Percentiles rank a stretch among this genome's conserved stretches.
Conservation (phyloP, 2,888 invertebrate species). For the Epinotia ramella region DNA sequence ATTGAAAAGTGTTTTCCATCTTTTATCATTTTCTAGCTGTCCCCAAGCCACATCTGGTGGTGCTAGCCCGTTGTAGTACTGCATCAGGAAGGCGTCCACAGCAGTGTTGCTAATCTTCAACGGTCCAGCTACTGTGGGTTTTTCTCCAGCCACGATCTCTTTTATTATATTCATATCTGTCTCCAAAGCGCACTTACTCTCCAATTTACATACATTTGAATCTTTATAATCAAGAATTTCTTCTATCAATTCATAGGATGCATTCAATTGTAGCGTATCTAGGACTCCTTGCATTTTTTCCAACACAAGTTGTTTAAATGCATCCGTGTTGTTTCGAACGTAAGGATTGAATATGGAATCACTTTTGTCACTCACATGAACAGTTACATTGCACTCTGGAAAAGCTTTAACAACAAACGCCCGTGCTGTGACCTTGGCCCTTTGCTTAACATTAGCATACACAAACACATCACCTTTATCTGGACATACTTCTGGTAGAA, state of each 20-base stretch:
- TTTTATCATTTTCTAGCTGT: slow-evolving; percentile 51
- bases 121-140: slow-evolving; percentile 70
- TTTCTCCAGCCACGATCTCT: slow-evolving; percentile 57
- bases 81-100: slow-evolving; percentile 75
- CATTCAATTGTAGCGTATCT: slow-evolving; percentile 60
- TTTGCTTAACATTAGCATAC: slow-evolving; percentile 71
- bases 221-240: slow-evolving; percentile 68
- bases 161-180: slow-evolving; percentile 61
- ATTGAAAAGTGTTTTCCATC: slow-evolving; percentile 64
- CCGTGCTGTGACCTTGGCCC: slow-evolving; percentile 69
- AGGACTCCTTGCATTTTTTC: slow-evolving; percentile 64
- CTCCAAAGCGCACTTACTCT: slow-evolving; percentile 65
- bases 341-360: slow-evolving; percentile 72
- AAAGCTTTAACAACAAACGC: slow-evolving; percentile 70
- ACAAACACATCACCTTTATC: slow-evolving; percentile 64
- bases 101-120: slow-evolving; percentile 73
- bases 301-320: slow-evolving; percentile 60
- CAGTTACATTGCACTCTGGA: slow-evolving; percentile 66
- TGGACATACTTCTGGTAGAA: slow-evolving; percentile 62
- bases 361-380: slow-evolving; percentile 60
- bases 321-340: slow-evolving; percentile 65
- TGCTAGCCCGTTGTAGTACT: slow-evolving; percentile 73
- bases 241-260: slow-evolving; percentile 61
- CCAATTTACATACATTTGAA: slow-evolving; percentile 63
- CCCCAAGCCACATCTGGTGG: slow-evolving; percentile 73